A percentile compares a stretch with the other conserved stretches of the same genome.
Conservation (phyloP, 2,797 vertebrate species). For the Gymnoscopelus braueri region DNA sequence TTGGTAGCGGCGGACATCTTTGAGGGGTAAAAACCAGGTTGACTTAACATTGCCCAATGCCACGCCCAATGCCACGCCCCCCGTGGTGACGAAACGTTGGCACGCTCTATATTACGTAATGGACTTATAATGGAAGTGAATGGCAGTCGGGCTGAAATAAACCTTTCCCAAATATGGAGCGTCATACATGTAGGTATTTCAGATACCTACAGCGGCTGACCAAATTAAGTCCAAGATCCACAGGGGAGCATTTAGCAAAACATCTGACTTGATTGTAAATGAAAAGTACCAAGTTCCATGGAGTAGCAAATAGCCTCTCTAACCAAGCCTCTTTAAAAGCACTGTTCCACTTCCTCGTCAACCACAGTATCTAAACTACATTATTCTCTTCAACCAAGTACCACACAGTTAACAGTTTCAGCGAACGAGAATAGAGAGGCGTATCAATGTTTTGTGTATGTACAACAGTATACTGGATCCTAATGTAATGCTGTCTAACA, state of each 20-base stretch:
- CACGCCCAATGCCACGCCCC: no score
- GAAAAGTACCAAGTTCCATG: not conserved
- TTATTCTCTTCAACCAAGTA: not conserved
- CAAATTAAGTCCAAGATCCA: not conserved
- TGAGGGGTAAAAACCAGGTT: no score
- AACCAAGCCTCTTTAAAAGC: slow-evolving; percentile 2
- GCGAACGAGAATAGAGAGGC: not conserved
- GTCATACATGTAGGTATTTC: not conserved
- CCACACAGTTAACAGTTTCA: slow-evolving; percentile 3
- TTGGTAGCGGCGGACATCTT: no score
- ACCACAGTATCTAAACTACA: slow-evolving; percentile 6
- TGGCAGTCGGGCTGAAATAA: not conserved
- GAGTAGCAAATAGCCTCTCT: not conserved
- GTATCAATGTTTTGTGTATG: no score
- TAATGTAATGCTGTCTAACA: no score
- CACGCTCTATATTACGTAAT: no score
- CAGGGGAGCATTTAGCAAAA: not conserved
- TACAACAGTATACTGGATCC: no score
- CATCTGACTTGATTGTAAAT: not conserved
- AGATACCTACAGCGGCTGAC: not conserved
- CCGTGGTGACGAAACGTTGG: no score
- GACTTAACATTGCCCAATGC: no score
- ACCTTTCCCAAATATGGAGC: not conserved
- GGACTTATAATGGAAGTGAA: not conserved
- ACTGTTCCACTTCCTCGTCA: slow-evolving; percentile 20